Evolutionary conservation across 2,888 invertebrate genomes (phyloP), one percentile per base, ranked within the genome.

Genomic region (Microctonus hyperodae): DNA sequence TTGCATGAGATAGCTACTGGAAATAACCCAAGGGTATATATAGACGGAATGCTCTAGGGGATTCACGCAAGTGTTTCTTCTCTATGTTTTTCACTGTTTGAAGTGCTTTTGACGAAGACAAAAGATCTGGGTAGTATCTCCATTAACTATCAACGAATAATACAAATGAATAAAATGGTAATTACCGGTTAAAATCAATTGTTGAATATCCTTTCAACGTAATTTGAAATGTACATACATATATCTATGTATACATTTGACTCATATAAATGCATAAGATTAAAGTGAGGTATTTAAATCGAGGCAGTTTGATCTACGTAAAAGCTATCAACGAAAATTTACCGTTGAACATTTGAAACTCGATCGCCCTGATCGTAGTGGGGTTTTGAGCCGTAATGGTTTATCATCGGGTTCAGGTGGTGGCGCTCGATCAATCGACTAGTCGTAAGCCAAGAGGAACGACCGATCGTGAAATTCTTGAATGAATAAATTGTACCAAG

Each of bases 391-490:
- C 57, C 37, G 4, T 63, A 69, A 66, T 66, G 63, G 65, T 31
- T 33, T 48, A 65, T 69, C 58, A 66, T 64, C 66, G 63, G 62
- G 50, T 69, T 65, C 55, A 57, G 58, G 57, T 62, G 65, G 44
- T 22, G 25, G 48, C 16, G 48, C 31, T 22, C 59, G 59, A 59
- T 59, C 59, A 59, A 59, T 59, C 44, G 48, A 20, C 9, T 44
- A 59, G 33, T 20, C n/a, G 31, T 33, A 22, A 31, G 44, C 33
- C 20, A 22, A 60, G 48, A 20, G 50, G 6, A 48, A 50, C 60
- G 48, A 20, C 28, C 28, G 22, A 50, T 60, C 20, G 60, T 60
- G 28, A 50, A 50, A 50, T 16, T 48, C 48, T 60, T 33, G 60
- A 60, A 60, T 60, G 60, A 50, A 60, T 60, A 60, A 60, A 60